Evolutionary conservation across 2,888 invertebrate species (phyloP), one percentile per base, ranked within the genome.

Genomic region (Cyclophora punctaria): DNA sequence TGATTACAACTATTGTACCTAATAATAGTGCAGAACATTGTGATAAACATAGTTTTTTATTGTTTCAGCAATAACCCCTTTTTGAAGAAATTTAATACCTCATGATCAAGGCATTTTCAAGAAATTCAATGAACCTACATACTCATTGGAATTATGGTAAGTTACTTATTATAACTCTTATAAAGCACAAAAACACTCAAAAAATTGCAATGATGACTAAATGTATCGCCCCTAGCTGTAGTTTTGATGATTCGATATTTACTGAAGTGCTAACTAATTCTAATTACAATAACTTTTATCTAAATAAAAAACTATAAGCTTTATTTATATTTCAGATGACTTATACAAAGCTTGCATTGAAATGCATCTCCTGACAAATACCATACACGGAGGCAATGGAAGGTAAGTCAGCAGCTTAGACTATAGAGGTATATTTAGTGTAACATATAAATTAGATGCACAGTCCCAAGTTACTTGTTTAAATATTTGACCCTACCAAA

Each of bases 401-500:
- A 20, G 20, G 20, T 20, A 20, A 20, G 20, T 20, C 20, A 20
- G 20, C 20, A 20, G 20, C 20, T 20, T 20, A 20, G 1, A 2
- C 2, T 20, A 20, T 20, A 20, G 20, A 20, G 2, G 20, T 20
- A 20, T 20, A 20, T 20, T 20, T 20, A 20, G 20, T 20, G 20
- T 20, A 20, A 20, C 20, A 20, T 20, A 20, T 20, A 20, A 20
- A 20, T 20, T 20, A 20, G 20, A 20, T 20, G 20, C 20, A 20
- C 20, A 20, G 20, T 20, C 20, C 20, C 20, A 20, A 20, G 20
- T 20, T 7, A 42, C 7, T 7, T 42, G 5, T 3, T 43, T 43
- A 20, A 42, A 3, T 7, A 42, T 42, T 20, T 7, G 20, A 86
- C 86, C 87, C 87, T 88, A 83, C 85, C 85, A 84, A 88, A 88